phyloP scores from a whole-genome alignment of 2,888 invertebrate species.

The Adela reaumurella region DNA sequence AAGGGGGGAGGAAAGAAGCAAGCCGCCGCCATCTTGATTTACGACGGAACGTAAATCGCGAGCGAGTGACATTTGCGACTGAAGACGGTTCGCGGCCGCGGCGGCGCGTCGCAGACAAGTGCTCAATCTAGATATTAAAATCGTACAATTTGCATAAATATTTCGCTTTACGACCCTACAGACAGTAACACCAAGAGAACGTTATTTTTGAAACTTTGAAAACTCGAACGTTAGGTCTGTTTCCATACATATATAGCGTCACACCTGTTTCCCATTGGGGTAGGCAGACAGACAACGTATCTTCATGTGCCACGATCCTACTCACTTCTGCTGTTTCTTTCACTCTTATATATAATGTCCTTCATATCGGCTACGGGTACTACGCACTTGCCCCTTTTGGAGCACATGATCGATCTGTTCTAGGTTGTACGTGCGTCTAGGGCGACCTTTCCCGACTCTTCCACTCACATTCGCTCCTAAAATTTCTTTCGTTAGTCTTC shows the following conservation, averaged over 20 bases:
- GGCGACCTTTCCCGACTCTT: too few species aligned
- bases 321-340: too few species aligned
- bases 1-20: background rate
- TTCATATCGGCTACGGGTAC: too few species aligned
- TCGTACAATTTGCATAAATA: background rate
- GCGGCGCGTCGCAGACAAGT: background rate
- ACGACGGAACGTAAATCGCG: constrained; percentile 48
- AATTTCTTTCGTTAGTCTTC: too few species aligned
- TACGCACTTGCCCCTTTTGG: too few species aligned
- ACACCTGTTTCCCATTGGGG: too few species aligned
- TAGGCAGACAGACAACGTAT: background rate
- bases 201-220: background rate
- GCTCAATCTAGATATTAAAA: background rate
- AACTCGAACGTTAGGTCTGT: background rate
- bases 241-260: background rate
- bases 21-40: constrained; percentile 48
- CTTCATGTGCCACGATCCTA: too few species aligned
- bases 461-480: too few species aligned
- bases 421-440: too few species aligned
- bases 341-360: too few species aligned
- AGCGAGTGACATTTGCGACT: constrained; percentile 50
- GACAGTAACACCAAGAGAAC: background rate
- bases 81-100: constrained; percentile 24
- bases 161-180: background rate
- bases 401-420: too few species aligned